Percentiles rank a stretch among this genome's conserved stretches.
phyloP scores from a whole-genome alignment of 2,797 vertebrate species.

The Margarornis squamiger region DNA sequence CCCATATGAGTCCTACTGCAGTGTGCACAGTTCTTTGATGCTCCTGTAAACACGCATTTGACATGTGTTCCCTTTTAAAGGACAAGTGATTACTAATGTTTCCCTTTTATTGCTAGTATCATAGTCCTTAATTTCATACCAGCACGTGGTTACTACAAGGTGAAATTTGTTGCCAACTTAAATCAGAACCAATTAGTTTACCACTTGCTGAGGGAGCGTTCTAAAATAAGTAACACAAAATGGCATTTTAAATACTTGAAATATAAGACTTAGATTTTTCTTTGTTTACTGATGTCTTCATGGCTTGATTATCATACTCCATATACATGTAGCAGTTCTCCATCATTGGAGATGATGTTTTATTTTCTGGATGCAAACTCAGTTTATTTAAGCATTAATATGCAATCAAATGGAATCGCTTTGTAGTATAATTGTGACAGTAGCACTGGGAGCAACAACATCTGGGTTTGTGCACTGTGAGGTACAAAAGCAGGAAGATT shows the following conservation, averaged over 20 bases:
- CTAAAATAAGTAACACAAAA: background rate
- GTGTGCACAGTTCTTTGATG: background rate
- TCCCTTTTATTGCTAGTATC: background rate
- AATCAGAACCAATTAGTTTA: background rate
- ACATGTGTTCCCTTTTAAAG: constrained; percentile 1
- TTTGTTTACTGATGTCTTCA: background rate
- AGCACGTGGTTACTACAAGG: background rate
- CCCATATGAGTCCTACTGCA: background rate
- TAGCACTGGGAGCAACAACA: background rate
- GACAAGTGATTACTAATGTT: background rate
- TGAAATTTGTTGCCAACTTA: background rate
- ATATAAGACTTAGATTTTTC: background rate
- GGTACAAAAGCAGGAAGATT: background rate
- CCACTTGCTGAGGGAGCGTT: background rate
- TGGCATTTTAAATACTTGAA: background rate
- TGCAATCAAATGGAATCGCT: background rate
- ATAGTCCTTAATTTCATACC: background rate
- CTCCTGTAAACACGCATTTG: background rate
- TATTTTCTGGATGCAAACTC: background rate
- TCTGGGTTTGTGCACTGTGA: background rate
- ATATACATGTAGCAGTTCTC: background rate
- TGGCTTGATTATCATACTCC: background rate
- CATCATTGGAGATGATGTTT: background rate
- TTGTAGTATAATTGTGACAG: background rate
- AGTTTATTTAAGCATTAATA: background rate